phyloP scores from a whole-genome alignment of 2,797 vertebrate genomes.

The Labeo calbasu region DNA sequence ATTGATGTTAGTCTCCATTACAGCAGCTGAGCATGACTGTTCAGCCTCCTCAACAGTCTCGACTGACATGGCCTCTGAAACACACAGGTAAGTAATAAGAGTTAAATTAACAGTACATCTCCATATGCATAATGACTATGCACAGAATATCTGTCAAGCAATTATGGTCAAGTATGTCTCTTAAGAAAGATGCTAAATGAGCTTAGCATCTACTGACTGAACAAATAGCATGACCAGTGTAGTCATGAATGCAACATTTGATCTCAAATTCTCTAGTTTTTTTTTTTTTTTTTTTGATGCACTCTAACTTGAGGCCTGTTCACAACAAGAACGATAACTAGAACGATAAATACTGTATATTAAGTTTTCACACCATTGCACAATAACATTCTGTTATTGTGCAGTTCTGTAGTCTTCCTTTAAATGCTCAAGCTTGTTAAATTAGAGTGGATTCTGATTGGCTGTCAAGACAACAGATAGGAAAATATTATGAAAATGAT shows the following conservation, averaged over 20 bases:
- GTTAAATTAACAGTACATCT: neutral
- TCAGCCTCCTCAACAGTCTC: constrained; percentile 49
- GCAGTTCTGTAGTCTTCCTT: neutral
- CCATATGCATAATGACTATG: neutral
- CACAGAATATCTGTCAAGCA: neutral
- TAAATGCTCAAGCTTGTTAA: neutral
- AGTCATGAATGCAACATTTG: neutral
- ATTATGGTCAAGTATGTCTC: neutral
- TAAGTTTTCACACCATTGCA: neutral
- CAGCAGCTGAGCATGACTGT: constrained; percentile 11
- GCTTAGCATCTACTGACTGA: neutral
- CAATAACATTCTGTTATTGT: neutral
- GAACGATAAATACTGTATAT: neutral
- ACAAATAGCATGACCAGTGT: neutral
- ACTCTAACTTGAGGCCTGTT: neutral
- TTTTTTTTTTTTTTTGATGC: neutral
- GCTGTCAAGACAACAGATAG: neutral
- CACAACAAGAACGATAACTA: neutral
- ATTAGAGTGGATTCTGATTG: neutral
- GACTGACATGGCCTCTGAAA: constrained; percentile 37
- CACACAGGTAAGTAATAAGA: constrained; percentile 5
- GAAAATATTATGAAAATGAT: neutral
- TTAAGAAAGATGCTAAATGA: neutral
- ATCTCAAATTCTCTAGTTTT: neutral
- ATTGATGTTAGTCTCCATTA: constrained; percentile 20